phyloP scores from a whole-genome alignment of 2,797 vertebrate species.

The Ctenochaetus hawaiiensis region DNA sequence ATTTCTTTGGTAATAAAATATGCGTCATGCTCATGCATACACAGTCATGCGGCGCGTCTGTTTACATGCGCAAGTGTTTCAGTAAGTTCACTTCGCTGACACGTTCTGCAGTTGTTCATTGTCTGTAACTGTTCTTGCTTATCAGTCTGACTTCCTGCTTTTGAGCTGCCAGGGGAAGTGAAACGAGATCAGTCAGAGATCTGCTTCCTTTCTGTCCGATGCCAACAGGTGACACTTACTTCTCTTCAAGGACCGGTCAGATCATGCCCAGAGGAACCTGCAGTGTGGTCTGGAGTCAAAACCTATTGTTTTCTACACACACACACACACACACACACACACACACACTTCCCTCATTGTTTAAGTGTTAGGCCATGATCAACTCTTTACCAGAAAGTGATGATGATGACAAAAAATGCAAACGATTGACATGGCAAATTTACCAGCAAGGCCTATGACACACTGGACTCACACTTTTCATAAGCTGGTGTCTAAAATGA shows the following conservation, averaged over 20 bases:
- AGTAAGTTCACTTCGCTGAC: conserved; percentile 15
- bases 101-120: conserved; percentile 35
- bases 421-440: conserved; percentile 13
- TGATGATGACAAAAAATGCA: conserved; percentile 12
- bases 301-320: not conserved
- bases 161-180: conserved; percentile 53
- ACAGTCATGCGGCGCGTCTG: conserved; percentile 6
- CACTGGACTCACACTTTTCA: not conserved
- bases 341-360: conserved; percentile 20
- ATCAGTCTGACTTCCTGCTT: conserved; percentile 71
- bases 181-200: conserved; percentile 53
- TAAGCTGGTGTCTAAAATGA: conserved; percentile 22
- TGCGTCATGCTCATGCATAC: conserved; percentile 16
- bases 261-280: conserved; percentile 23
- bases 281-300: not conserved
- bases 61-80: conserved; percentile 16
- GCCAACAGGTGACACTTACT: conserved; percentile 47
- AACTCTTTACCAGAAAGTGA: conserved; percentile 25
- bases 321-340: not conserved
- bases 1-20: conserved; percentile 57
- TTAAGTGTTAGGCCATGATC: conserved; percentile 12
- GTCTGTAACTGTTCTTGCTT: conserved; percentile 50
- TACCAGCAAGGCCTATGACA: not conserved
- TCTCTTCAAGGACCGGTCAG: conserved; percentile 27
- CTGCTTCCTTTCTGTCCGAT: conserved; percentile 68